Evolutionary conservation across 2,888 invertebrate genomes (phyloP), one percentile per base, ranked within the genome.

Genomic region (Diarsia mendica): DNA sequence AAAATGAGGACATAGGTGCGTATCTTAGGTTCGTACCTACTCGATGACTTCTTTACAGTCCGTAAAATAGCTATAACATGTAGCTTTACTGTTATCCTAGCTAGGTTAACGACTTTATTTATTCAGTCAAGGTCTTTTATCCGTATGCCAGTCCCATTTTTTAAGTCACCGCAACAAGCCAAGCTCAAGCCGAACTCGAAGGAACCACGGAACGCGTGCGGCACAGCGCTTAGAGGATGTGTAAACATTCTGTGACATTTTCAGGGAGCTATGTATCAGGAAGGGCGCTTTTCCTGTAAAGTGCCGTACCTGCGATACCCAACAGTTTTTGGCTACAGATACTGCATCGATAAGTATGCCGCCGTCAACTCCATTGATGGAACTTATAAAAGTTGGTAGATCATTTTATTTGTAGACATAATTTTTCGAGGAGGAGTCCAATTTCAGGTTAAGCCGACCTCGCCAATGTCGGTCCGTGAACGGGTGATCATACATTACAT

Each of bases 211-310:
- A 8, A 13, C n/a, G 53, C 1, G n/a, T 53, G n/a, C 53, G n/a
- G 13, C 5, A 55, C 23, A 23, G 23, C 23, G 55, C 23, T 11
- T 51, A 20, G 2, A 60, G 6, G 3, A 28, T 60, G 18, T 28
- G 28, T 28, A 28, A 58, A 28, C 28, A 28, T 8, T 58, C 28
- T 49, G 23, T 46, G 18, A 46, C 5, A 46, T 49, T 82, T 84
- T 53, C 86, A 96, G 96, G 96, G 96, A 23, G 93, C 95, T 3
- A 95, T 96, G 96, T 96, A 96, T 72, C 96, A 96, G 88, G 96
- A 96, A 87, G 94, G 91, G 0, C 90, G 95, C 4, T 96, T 96
- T 82, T 86, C 94, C 0, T 96, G 96, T 81, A 93, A 93, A 84
- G 92, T 94, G 4, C 96, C 96, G 0, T 96, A 93, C 75, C 88